phyloP scores from a whole-genome alignment of 2,888 invertebrate species.

The Drosophila koepferae region DNA sequence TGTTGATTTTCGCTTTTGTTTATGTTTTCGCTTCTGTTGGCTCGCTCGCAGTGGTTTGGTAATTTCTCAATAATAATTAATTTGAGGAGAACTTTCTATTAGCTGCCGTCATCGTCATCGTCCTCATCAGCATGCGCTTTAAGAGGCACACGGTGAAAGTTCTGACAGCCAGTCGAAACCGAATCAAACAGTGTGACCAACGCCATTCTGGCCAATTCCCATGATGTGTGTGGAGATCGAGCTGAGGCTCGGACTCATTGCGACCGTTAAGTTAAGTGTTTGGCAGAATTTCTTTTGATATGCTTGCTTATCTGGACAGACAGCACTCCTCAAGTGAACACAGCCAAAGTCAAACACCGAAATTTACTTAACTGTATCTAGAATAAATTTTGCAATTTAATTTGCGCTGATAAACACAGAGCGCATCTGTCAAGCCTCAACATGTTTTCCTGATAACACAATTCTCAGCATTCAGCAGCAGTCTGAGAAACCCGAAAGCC shows the following conservation, averaged over 20 bases:
- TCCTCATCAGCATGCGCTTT: conserved; percentile 70
- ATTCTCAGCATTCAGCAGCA: conserved; percentile 18
- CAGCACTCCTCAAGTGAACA: conserved; percentile 43
- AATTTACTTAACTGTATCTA: conserved; percentile 78
- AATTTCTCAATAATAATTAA: conserved; percentile 71
- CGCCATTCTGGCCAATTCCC: conserved; percentile 24
- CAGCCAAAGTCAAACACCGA: conserved; percentile 57
- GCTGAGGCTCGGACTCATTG: conserved; percentile 15
- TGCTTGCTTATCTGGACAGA: conserved; percentile 32
- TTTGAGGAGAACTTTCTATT: conserved; percentile 75
- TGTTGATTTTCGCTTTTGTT: conserved; percentile 37
- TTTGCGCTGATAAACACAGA: conserved; percentile 19
- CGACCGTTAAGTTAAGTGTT: conserved; percentile 38
- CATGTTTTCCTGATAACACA: conserved; percentile 38
- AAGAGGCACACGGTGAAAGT: conserved; percentile 70
- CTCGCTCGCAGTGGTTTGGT: conserved; percentile 55
- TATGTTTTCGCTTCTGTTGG: conserved; percentile 34
- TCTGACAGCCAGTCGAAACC: conserved; percentile 20
- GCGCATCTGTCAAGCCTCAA: conserved; percentile 13
- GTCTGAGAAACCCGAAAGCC: conserved; percentile 50
- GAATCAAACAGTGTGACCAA: conserved; percentile 5
- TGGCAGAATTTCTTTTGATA: conserved; percentile 30
- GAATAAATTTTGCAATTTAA: conserved; percentile 50
- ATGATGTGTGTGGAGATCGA: conserved; percentile 20
- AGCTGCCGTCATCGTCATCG: conserved; percentile 61